Base-by-base conservation (phyloP, 2,113 vertebrate genomes). In the Theropithecus gelada region DNA sequence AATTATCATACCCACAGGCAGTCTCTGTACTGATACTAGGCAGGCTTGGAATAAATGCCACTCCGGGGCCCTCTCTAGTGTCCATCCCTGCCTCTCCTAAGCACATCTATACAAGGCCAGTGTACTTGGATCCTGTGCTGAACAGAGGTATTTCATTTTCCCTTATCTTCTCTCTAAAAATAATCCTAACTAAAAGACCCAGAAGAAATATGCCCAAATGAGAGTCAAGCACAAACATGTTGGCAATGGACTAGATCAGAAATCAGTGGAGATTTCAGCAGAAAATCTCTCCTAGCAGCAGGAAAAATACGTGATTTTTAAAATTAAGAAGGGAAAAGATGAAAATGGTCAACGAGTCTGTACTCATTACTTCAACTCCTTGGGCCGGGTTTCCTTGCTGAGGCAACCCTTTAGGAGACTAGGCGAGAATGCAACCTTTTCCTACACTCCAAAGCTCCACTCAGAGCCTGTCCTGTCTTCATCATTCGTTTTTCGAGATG, bases 91-190 rank as follows among this genome's bases (percentile, higher is more conserved):
- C 76, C 40, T 84, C 16, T 68, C 25, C 48, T 52, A 12, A 76
- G 45, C 8, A 23, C 70, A 5, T 32, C 55, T 70, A 25, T 40
- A 38, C 7, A 2, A 52, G 18, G 59, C 45, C 93, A 43, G 3
- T 35, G 72, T 73, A 1, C 79, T 43, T 43, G 40, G 61, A 22
- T 22, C 55, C 16, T 27, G 40, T 64, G 10, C 22, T 79, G 38
- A 66, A 48, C 8, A 64, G 55, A 43, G 35, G 13, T 35, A 13
- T 6, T 59, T 82, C 55, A 27, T 52, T 38, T 72, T 30, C 35
- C 27, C 50, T 18, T 30, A 38, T 27, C 13, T 88, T 96, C 59
- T 94, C 82, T 91, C 82, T 91, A 55, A 75, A 96, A 92, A 90
- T 35, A 88, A 57, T 78, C 55, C 45, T 59, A 83, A 64, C n/a